These are phyloP conservation scores for Pogonocherus hispidulus DNA, from an alignment of 2,888 invertebrate genomes.

Conservation along the genomic window DNA sequence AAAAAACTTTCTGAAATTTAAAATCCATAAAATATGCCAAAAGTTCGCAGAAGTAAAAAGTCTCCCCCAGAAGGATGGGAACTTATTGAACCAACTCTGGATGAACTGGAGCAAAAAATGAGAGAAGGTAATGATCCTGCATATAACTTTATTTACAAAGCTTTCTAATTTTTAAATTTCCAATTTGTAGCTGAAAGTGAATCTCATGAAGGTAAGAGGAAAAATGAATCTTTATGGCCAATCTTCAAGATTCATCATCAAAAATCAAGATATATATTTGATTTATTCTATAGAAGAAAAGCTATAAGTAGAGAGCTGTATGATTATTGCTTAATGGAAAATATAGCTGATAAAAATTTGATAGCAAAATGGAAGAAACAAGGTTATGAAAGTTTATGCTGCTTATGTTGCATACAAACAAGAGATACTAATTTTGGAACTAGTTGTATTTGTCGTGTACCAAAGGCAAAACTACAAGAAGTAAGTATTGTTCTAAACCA, in stretches of 20 bases:
- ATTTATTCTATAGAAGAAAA: conserved; percentile 94
- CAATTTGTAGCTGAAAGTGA: conserved; percentile 95
- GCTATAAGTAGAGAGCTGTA: conserved; percentile 96
- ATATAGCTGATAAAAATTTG: conserved; percentile 95
- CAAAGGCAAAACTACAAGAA: conserved; percentile 97
- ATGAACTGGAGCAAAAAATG: conserved; percentile 99
- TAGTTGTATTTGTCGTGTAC: conserved; percentile 98
- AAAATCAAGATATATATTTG: conserved; percentile 96
- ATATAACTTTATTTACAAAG: conserved; percentile 28
- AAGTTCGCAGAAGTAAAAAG: conserved; percentile 91
- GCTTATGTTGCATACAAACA: conserved; percentile 96
- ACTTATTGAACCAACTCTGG: conserved; percentile 97
- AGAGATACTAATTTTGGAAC: conserved; percentile 99
- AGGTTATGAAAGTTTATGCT: conserved; percentile 98
- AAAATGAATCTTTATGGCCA: conserved; percentile 98
- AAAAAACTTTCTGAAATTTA: no score
- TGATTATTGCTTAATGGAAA: conserved; percentile 95
- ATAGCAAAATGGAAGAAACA: conserved; percentile 99
- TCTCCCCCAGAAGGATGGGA: conserved; percentile 99
- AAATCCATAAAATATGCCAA: conserved; percentile 78
- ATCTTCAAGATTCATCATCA: conserved; percentile 99
- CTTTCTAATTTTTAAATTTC: background rate
- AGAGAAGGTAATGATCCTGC: conserved; percentile 83
- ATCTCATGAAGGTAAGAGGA: conserved; percentile 98
- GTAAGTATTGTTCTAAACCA: conserved; percentile 63